Evolutionary conservation across 2,888 invertebrate species (phyloP), one percentile per base, ranked within the genome.

Genomic region (Conus canariensis): DNA sequence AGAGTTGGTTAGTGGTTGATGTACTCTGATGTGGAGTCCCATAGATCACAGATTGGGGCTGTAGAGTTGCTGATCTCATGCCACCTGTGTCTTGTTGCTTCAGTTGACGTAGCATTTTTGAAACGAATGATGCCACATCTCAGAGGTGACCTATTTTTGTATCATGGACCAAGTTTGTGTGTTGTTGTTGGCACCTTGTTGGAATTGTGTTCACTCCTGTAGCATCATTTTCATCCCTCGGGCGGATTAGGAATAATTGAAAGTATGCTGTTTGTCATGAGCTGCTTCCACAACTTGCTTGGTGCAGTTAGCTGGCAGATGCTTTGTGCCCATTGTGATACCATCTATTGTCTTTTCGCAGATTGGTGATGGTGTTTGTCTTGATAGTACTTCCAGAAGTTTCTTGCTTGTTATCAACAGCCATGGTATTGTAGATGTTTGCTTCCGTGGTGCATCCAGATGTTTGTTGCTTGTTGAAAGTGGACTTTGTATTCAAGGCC

Each of bases 41-140:
- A 16, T 58, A 83, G 82, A 83, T 83, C 58, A 83, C 82, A 56
- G 58, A 83, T 83, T 58, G 56, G 30, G 58, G 56, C 82, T 19
- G 19, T 83, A 83, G 82, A 58, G 60, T 85, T 85, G 85, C 59
- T 85, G 85, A 85, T 85, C 85, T 85, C 85, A 85, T 22, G 58
- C 85, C 59, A 25, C 60, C 85, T 60, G 85, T 60, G 59, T 60
- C 60, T 60, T 85, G 85, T 59, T 45, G 45, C 56, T 60, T 85
- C 12, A 14, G 83, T 83, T 58, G 58, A 22, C 19, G 58, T 22
- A 60, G 9, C 85, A 22, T 16, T 60, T 14, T 45, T 60, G 8
- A n/a, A 85, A 30, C 60, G 60, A 85, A 85, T 60, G 85, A 60
- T 85, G 85, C 85, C 60, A 60, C 85, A 25, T 60, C 85, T 60